Evolutionary conservation across 2,888 invertebrate genomes (phyloP).

Genomic region (Yponomeuta malinellus): DNA sequence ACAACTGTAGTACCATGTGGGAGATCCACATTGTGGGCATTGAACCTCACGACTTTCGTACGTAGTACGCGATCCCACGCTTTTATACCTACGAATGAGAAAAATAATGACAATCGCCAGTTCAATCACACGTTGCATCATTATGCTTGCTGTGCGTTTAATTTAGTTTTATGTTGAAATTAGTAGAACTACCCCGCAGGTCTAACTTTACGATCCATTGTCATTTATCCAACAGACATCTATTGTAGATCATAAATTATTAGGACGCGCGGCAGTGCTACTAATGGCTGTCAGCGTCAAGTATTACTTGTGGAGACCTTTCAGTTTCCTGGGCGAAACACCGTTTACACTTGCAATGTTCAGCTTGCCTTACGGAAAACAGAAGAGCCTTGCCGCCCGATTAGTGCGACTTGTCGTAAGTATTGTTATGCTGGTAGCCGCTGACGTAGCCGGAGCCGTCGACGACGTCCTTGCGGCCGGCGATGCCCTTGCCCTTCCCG

Average conservation of each 20-base stretch:
- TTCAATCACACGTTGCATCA: conserved; percentile 4
- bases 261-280: background rate
- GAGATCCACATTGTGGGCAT: background rate
- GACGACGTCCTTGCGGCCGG: conserved; percentile 85
- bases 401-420: conserved; percentile 79
- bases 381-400: background rate
- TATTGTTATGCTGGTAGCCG: conserved; percentile 89
- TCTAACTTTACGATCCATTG: background rate
- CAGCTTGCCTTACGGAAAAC: background rate
- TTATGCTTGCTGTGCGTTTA: background rate
- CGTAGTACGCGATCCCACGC: conserved; percentile 5
- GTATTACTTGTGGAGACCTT: background rate
- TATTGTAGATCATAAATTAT: background rate
- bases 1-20: conserved; percentile 9
- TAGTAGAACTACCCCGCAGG: background rate
- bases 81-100: background rate
- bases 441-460: conserved; percentile 88
- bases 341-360: background rate
- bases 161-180: background rate
- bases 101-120: conserved; percentile 2
- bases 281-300: background rate
- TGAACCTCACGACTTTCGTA: conserved; percentile 12
- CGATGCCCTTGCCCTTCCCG: conserved; percentile 91
- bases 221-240: background rate
- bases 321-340: background rate